Conservation (phyloP, 2,113 vertebrate genomes). For the Opisthocomus hoazin region DNA sequence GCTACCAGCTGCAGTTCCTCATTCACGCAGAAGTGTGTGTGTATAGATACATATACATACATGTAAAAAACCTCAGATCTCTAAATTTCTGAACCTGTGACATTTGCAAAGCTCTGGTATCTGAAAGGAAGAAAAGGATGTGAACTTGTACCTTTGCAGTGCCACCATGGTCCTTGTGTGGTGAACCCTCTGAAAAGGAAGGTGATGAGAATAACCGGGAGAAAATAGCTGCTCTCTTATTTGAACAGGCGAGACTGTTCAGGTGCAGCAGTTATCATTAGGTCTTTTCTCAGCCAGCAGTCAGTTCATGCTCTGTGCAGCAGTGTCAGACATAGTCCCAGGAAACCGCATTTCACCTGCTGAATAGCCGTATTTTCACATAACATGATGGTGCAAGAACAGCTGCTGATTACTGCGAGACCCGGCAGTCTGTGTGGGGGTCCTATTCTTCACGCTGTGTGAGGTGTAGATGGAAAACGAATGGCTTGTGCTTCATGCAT, state of each 20-base stretch:
- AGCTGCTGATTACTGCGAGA: neutral
- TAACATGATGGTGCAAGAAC: neutral
- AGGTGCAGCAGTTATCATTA: neutral
- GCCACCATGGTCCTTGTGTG: neutral
- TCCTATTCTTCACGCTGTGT: neutral
- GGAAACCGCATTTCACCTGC: neutral
- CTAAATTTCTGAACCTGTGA: neutral
- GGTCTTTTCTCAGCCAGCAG: slow-evolving; percentile 10
- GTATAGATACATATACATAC: neutral
- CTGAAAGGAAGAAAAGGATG: neutral
- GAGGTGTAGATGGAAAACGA: neutral
- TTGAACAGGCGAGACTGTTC: neutral
- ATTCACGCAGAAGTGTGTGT: neutral
- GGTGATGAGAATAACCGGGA: neutral
- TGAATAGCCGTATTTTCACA: neutral
- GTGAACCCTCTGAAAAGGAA: neutral
- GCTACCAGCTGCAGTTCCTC: neutral
- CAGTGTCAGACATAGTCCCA: neutral
- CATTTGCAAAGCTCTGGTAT: neutral
- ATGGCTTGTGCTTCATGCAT: neutral
- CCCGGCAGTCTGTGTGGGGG: neutral
- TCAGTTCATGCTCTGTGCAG: neutral
- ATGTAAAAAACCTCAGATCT: neutral
- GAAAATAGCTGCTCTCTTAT: neutral
- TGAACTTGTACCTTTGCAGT: neutral